phyloP scores from a whole-genome alignment of 2,797 vertebrate species.

The Amblyraja radiata region DNA sequence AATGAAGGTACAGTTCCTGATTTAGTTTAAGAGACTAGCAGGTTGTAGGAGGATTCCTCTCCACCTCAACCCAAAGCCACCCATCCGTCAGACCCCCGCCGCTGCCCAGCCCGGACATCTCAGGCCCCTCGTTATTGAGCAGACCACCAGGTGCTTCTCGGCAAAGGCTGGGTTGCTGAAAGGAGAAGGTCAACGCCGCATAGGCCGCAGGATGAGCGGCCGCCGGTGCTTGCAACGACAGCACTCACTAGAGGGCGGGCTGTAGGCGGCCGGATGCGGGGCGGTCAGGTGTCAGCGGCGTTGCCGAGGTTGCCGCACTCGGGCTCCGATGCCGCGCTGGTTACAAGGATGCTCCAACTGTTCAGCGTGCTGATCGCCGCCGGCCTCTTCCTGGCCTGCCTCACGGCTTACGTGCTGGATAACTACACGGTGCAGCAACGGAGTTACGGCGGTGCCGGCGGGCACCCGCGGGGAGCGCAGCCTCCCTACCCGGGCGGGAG shows the following conservation, averaged over 20 bases:
- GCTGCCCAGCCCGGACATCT: too few relatives aligned
- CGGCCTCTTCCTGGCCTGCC: constrained; percentile 61
- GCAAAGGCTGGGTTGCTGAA: too few relatives aligned
- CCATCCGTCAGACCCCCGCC: neutral
- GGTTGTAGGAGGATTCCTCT: neutral
- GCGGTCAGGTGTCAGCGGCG: neutral
- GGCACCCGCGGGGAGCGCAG: neutral
- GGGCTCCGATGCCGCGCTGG: neutral
- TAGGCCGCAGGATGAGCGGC: too few relatives aligned
- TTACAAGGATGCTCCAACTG: constrained; percentile 61
- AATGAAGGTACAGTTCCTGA: neutral
- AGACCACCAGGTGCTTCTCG: too few relatives aligned
- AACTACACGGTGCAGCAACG: constrained; percentile 55
- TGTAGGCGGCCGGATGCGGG: neutral
- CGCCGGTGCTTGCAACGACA: too few relatives aligned
- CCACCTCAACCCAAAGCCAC: neutral
- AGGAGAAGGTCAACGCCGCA: too few relatives aligned
- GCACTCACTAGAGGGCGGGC: neutral
- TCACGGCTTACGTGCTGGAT: constrained; percentile 67
- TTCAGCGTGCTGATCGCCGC: constrained; percentile 59
- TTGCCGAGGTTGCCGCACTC: neutral
- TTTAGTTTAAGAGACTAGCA: too few relatives aligned
- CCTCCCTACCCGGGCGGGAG: constrained; percentile 56
- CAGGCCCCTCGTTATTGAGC: too few relatives aligned
- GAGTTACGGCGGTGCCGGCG: neutral